Evolutionary conservation across 2,797 vertebrate species (phyloP), one percentile per base, ranked within the genome.

Genomic region (Tenualosa ilisha): DNA sequence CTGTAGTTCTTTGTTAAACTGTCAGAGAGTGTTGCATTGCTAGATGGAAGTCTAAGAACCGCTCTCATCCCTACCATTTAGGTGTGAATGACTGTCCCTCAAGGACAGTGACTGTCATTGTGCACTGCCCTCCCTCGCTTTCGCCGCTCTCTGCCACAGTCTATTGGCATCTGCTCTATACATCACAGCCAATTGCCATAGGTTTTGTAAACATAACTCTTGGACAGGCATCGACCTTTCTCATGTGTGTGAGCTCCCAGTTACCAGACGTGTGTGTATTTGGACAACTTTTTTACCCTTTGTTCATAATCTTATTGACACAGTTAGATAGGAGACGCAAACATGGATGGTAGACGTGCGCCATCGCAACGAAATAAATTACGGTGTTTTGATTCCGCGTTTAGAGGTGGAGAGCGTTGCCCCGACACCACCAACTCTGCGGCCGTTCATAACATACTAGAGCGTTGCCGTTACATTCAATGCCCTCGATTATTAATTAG

Each of bases 391-490:
- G 53, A 89, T 86, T 90, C 85, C 85, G 50, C 82, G 84, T 88
- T 84, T 88, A 86, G 87, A 83, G 88, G 86, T 90, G 72, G 82
- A 81, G 84, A 65, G 37, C 88, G 88, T 90, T 90, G 85, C 26
- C 82, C 87, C 91, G 91, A 90, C 40, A 79, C 72, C 92, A 90
- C 85, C 91, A 87, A 89, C 65, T 88, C 89, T 83, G 88, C 82
- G 89, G 46, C 87, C 92, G 81, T 92, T 90, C 87, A 87, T 88
- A 84, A 88, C 93, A 95, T 95, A 94, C 92, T 93, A 92, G 93
- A 93, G 93, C 87, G 87, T 59, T 86, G 91, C 92, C 90, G 93
- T 93, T 94, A 94, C 92, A 95, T 95, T 95, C 93, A 90, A 93
- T 93, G 92, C 92, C 89, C 89, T 88, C 88, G 79, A 86, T 87